These are phyloP conservation scores for Onychostoma macrolepis DNA, from an alignment of 2,113 vertebrate genomes.

Conservation along the genomic window DNA sequence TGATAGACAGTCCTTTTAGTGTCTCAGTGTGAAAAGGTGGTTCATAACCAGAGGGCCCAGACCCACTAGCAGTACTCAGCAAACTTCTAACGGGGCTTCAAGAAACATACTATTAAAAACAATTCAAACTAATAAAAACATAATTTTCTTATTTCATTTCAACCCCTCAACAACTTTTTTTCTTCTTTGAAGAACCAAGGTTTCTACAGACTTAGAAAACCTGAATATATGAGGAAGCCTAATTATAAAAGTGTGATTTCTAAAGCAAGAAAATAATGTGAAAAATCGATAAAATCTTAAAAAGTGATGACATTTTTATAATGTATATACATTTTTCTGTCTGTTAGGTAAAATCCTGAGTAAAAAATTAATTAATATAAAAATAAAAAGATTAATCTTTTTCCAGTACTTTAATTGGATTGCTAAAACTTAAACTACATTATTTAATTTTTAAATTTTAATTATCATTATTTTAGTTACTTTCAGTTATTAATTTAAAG, in stretches of 20 bases:
- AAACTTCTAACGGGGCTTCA: too few species aligned
- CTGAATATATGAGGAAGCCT: too few species aligned
- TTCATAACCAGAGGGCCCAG: neutral
- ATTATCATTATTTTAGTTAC: too few species aligned
- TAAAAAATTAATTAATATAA: neutral
- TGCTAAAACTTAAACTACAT: too few species aligned
- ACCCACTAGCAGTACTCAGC: too few species aligned
- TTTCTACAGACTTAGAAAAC: neutral
- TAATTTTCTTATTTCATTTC: neutral
- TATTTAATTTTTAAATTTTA: too few species aligned
- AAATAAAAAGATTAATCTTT: too few species aligned
- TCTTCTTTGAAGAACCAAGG: neutral
- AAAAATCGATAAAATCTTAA: neutral
- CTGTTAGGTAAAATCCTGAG: neutral
- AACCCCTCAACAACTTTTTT: neutral
- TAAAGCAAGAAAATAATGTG: too few species aligned
- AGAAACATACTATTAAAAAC: neutral
- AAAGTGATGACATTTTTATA: neutral
- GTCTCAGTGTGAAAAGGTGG: neutral
- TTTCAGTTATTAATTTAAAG: too few species aligned
- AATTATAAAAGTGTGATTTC: too few species aligned
- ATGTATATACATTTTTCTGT: neutral
- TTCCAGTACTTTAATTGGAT: too few species aligned
- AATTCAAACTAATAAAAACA: neutral
- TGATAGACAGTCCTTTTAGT: neutral